Percentiles rank a stretch among this genome's conserved stretches.
Evolutionary conservation across 2,113 vertebrate genomes (phyloP).

Genomic region (Hippocampus guttulatus): DNA sequence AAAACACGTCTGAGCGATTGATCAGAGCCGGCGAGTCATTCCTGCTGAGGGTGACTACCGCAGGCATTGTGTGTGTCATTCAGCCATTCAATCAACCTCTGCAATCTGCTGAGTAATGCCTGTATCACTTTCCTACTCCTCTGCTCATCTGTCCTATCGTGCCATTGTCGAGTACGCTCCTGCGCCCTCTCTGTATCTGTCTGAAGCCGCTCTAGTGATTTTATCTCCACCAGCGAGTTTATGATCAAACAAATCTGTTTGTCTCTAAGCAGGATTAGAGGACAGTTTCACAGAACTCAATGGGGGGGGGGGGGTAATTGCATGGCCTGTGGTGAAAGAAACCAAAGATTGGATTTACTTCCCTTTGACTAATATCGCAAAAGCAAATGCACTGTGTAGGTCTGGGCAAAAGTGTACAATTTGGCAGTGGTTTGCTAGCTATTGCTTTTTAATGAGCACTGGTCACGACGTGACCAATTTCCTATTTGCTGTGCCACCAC

Average conservation of each 20-base stretch:
- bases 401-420: background rate
- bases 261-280: slow-evolving; percentile 1
- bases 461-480: background rate
- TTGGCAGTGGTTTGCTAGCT: background rate
- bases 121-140: slow-evolving; percentile 24
- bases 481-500: too few relatives aligned
- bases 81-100: slow-evolving; percentile 43
- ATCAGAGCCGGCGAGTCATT: slow-evolving; percentile 46
- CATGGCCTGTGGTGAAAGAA: background rate
- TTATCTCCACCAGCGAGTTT: slow-evolving; percentile 3
- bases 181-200: background rate
- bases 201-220: background rate
- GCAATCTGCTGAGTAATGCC: slow-evolving; percentile 58
- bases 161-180: background rate
- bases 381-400: background rate
- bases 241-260: slow-evolving; percentile 3
- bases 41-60: slow-evolving; percentile 46
- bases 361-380: background rate
- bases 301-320: background rate
- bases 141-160: slow-evolving; percentile 15
- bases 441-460: background rate
- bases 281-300: background rate
- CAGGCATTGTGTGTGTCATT: slow-evolving; percentile 26
- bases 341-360: background rate
- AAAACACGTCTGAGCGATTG: slow-evolving; percentile 24